Evolutionary conservation across 2,797 vertebrate genomes (phyloP).

Genomic region (Borostomias antarcticus): DNA sequence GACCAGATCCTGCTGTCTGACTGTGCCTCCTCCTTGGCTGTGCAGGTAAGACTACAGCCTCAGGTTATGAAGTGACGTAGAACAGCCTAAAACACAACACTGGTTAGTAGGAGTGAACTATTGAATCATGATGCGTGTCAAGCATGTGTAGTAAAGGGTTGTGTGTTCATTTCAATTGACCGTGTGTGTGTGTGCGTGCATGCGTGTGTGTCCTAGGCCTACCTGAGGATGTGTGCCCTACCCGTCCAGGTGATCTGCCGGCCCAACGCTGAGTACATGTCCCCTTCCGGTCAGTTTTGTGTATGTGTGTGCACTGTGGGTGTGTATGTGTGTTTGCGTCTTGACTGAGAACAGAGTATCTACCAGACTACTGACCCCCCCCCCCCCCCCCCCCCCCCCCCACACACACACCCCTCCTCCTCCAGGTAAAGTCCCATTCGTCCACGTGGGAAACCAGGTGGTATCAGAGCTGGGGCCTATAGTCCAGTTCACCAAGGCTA

Average conservation of each 20-base stretch:
- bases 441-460: conserved; percentile 85
- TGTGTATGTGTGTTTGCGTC: neutral
- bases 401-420: neutral
- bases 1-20: conserved; percentile 97
- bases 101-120: neutral
- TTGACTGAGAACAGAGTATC: neutral
- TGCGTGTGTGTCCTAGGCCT: conserved; percentile 75
- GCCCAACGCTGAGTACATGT: conserved; percentile 85
- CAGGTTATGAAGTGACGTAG: too few species aligned
- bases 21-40: conserved; percentile 93
- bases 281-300: conserved; percentile 83
- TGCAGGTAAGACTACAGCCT: conserved; percentile 84
- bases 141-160: too few species aligned
- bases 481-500: conserved; percentile 84
- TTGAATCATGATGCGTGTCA: too few species aligned
- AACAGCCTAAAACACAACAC: neutral
- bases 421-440: conserved; percentile 82
- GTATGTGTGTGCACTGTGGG: neutral
- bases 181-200: too few species aligned
- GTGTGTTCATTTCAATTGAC: too few species aligned
- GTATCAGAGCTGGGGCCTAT: conserved; percentile 85
- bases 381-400: too few species aligned
- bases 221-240: conserved; percentile 84
- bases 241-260: conserved; percentile 80
- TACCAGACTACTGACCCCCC: neutral